Base-by-base conservation (phyloP, 2,888 invertebrate species). In the Epiblema foenella region DNA sequence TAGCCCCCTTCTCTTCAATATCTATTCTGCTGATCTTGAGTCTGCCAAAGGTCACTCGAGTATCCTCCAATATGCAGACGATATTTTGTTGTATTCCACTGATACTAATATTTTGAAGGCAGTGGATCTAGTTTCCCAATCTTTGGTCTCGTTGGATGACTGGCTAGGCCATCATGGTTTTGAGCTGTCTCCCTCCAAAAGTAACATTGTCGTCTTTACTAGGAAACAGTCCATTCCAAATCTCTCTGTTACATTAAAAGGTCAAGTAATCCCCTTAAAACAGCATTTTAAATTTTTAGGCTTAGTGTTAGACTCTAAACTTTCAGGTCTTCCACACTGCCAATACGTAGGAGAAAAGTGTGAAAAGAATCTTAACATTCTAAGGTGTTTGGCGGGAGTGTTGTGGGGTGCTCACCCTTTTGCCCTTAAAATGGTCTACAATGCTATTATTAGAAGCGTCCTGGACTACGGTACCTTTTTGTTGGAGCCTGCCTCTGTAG, bases 51-150 rank as follows among this genome's bases (percentile, higher is more conserved):
- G 58, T 5, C 58, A 37, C 39, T 71, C 65, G 20, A 60, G 73
- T 1, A 54, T 76, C 11, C 24, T 76, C 0, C 75, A 76, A 39
- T 77, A 77, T 54, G 76, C 76, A 0, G 76, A 77, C 52, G 74
- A 75, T 37, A 54, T 54, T 15, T 15, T 54, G 2, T 8, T 54
- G 2, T 54, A 24, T 24, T 54, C 54, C 8, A 15, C 5, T 15
- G 10, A 24, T 54, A 5, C 42, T 12, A 42, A 42, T 12, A 42
- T 42, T 42, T 10, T 12, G 12, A 42, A 12, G 42, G 42, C 42
- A 8, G 42, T 8, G 42, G 12, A 42, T 12, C 9, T 12, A 9
- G 42, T 42, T 42, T 42, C 42, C 10, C 11, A 10, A 42, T 15
- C 54, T 11, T 29, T 54, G 17, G n/a, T 24, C 5, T 24, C 54